Evolutionary conservation across 2,888 invertebrate genomes (phyloP).

Genomic region (Athrips mouffetella): DNA sequence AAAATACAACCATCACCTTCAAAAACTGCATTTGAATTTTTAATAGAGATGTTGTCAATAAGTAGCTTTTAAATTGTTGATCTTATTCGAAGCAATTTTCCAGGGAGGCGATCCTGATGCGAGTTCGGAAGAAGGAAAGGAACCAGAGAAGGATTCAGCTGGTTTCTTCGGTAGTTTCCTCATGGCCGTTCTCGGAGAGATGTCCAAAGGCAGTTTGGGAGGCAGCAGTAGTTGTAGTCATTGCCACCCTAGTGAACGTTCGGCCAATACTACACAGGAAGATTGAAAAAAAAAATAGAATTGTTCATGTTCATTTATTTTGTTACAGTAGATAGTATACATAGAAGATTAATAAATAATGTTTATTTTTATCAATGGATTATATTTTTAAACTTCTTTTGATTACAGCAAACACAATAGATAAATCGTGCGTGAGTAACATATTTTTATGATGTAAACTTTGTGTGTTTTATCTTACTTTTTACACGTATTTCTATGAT

Average conservation of each 20-base stretch:
- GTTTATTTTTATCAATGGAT: too few relatives aligned
- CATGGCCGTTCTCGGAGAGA: slow-evolving; percentile 59
- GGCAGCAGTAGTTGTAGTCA: slow-evolving; percentile 30
- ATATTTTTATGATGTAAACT: too few relatives aligned
- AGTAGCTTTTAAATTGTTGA: not conserved
- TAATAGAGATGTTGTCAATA: not conserved
- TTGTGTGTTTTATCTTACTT: too few relatives aligned
- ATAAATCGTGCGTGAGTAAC: too few relatives aligned
- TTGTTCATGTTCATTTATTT: not conserved
- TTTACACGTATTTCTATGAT: too few relatives aligned
- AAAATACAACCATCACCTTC: not conserved
- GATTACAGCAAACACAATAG: too few relatives aligned
- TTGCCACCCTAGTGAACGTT: not conserved
- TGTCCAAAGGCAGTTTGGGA: slow-evolving; percentile 63
- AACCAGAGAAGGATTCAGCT: slow-evolving; percentile 54
- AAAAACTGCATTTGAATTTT: not conserved
- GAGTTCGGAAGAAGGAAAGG: slow-evolving; percentile 37
- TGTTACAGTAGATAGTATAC: too few relatives aligned
- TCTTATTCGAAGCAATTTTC: slow-evolving; percentile 22
- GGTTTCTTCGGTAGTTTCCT: slow-evolving; percentile 59
- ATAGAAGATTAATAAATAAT: too few relatives aligned
- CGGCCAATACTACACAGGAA: too few relatives aligned
- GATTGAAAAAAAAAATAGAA: not conserved
- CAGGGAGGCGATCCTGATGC: slow-evolving; percentile 52
- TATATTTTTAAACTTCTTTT: too few relatives aligned